A percentile compares a stretch with the other conserved stretches of the same genome.
These are phyloP conservation scores for Dryadula phaetusa DNA, from an alignment of 2,888 invertebrate genomes.

Conservation along the genomic window DNA sequence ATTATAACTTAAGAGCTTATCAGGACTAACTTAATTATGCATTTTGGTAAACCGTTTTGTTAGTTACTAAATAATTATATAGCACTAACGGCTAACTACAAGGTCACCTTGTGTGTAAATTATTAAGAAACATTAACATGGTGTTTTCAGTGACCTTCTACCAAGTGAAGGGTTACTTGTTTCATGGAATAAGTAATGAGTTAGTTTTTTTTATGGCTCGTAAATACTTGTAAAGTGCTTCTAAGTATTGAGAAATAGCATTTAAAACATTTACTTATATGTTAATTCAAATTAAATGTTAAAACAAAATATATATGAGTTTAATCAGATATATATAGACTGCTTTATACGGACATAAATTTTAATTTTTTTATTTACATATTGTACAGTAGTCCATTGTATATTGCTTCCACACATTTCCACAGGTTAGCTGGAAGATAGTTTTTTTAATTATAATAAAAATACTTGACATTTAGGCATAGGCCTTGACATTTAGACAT, in stretches of 20 bases:
- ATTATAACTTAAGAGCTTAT: too few relatives aligned
- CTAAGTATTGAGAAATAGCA: neutral
- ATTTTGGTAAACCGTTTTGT: conserved; percentile 14
- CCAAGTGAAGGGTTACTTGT: conserved; percentile 19
- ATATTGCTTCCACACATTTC: too few relatives aligned
- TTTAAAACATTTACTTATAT: conserved; percentile 2
- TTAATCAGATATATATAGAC: neutral
- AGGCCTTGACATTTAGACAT: too few relatives aligned
- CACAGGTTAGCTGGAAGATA: too few relatives aligned
- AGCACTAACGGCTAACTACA: conserved; percentile 14
- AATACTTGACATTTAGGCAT: too few relatives aligned
- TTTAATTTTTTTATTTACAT: too few relatives aligned
- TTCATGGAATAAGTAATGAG: conserved; percentile 31
- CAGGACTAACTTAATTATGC: neutral
- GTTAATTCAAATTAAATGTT: neutral
- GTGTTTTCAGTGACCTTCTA: conserved; percentile 32
- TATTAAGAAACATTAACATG: conserved; percentile 28
- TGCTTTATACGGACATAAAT: too few relatives aligned
- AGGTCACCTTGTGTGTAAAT: conserved; percentile 26
- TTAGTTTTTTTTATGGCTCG: neutral
- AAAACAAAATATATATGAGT: neutral
- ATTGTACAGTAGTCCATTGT: too few relatives aligned
- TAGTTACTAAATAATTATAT: conserved; percentile 26
- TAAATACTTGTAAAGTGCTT: neutral
- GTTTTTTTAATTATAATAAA: too few relatives aligned